phyloP scores from a whole-genome alignment of 2,113 vertebrate genomes.

The Onychostruthus taczanowskii region DNA sequence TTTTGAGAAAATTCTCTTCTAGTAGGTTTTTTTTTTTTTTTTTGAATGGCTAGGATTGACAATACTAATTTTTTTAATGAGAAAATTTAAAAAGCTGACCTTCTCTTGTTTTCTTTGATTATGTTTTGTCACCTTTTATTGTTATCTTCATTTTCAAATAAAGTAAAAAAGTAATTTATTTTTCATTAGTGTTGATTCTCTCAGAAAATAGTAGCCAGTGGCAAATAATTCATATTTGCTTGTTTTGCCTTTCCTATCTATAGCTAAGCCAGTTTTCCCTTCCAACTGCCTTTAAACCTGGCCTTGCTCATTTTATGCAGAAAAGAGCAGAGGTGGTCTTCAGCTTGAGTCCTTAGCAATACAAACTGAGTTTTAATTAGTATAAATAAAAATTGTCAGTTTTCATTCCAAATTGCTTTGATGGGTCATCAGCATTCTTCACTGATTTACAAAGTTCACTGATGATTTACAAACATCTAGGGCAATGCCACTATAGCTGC shows the following conservation, averaged over 20 bases:
- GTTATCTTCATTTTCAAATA: neutral
- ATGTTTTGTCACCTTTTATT: neutral
- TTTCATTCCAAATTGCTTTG: neutral
- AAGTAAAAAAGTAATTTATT: neutral
- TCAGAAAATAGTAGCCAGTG: neutral
- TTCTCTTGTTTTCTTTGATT: neutral
- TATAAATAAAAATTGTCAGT: neutral
- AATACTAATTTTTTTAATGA: neutral
- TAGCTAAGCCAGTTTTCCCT: neutral
- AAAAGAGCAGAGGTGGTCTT: neutral
- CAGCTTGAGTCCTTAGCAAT: neutral
- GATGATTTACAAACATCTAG: neutral
- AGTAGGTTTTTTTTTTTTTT: neutral
- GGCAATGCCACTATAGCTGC: neutral
- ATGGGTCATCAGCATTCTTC: neutral
- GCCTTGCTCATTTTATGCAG: neutral
- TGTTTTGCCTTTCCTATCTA: neutral
- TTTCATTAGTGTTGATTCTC: rapidly evolving
- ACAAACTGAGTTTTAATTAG: neutral
- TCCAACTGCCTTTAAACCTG: neutral
- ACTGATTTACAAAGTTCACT: neutral
- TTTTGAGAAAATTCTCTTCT: neutral
- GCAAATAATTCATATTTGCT: neutral
- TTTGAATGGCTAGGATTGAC: neutral
- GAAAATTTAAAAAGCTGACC: neutral